Conservation (phyloP, 2,888 invertebrate genomes). For the Catonia carolina region DNA sequence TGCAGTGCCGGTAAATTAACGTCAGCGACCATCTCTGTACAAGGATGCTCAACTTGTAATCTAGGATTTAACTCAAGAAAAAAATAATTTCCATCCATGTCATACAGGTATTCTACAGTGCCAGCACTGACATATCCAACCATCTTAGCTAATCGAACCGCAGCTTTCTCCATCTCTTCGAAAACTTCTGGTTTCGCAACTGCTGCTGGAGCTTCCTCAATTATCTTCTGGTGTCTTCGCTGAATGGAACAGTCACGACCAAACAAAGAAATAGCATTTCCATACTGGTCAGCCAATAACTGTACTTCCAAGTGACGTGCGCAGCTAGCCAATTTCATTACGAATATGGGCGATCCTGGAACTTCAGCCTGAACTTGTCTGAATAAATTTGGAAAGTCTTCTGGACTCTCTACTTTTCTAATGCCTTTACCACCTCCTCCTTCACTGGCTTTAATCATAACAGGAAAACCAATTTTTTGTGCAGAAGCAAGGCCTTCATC, state of each 20-base stretch:
- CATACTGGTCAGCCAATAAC: conserved; percentile 92
- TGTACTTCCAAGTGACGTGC: conserved; percentile 98
- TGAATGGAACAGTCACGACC: conserved; percentile 99
- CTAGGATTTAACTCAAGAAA: conserved; percentile 97
- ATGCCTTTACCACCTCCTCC: conserved; percentile 99
- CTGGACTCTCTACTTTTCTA: conserved; percentile 82
- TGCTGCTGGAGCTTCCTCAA: conserved; percentile 96
- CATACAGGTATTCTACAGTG: conserved; percentile 96
- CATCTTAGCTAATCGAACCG: conserved; percentile 95
- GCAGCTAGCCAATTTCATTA: conserved; percentile 94
- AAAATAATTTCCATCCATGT: conserved; percentile 77
- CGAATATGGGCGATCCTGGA: conserved; percentile 96
- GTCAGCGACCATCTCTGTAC: conserved; percentile 99
- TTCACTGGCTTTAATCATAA: conserved; percentile 99
- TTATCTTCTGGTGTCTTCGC: conserved; percentile 97
- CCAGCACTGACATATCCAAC: conserved; percentile 98
- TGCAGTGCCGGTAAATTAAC: conserved; percentile 97
- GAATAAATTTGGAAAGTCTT: conserved; percentile 86
- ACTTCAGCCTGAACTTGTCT: conserved; percentile 96
- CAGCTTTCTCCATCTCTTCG: conserved; percentile 96
- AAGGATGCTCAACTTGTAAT: conserved; percentile 98
- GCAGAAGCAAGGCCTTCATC: conserved; percentile 84
- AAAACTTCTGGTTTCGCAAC: conserved; percentile 87
- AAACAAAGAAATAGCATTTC: conserved; percentile 95
- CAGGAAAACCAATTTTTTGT: conserved; percentile 88